Conservation (phyloP, 1,140 invertebrate species). For the Limonius californicus region DNA sequence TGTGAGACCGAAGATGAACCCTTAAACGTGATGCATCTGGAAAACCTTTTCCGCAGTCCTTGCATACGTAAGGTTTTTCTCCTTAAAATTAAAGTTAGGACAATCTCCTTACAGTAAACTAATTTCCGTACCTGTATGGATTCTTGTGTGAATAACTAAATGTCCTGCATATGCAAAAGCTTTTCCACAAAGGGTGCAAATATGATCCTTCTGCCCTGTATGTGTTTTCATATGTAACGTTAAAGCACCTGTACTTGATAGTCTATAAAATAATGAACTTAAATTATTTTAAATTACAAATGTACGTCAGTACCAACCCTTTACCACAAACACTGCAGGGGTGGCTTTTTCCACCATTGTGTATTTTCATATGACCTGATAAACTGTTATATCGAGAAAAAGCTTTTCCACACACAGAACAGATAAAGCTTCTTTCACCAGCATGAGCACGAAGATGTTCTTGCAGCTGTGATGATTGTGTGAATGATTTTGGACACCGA, state of each 20-base stretch:
- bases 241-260: constrained; percentile 11
- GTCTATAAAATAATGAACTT: too few species aligned
- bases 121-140: constrained; percentile 41
- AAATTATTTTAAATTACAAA: neutral
- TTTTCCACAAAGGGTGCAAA: neutral
- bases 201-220: constrained; percentile 1
- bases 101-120: too few species aligned
- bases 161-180: constrained; percentile 12
- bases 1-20: constrained; percentile 44
- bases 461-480: constrained; percentile 45
- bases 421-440: constrained; percentile 55
- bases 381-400: constrained; percentile 32
- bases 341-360: constrained; percentile 27
- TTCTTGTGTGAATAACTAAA: constrained; percentile 43
- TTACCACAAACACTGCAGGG: constrained; percentile 30
- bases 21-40: constrained; percentile 42
- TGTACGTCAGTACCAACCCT: too few species aligned
- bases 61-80: constrained; percentile 47
- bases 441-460: constrained; percentile 57
- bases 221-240: constrained; percentile 16
- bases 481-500: constrained; percentile 43
- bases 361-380: constrained; percentile 34
- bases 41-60: constrained; percentile 47
- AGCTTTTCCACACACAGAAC: constrained; percentile 49
- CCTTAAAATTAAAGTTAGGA: too few species aligned